Conservation (phyloP, 2,888 invertebrate genomes). For the Coecobrya sp. region DNA sequence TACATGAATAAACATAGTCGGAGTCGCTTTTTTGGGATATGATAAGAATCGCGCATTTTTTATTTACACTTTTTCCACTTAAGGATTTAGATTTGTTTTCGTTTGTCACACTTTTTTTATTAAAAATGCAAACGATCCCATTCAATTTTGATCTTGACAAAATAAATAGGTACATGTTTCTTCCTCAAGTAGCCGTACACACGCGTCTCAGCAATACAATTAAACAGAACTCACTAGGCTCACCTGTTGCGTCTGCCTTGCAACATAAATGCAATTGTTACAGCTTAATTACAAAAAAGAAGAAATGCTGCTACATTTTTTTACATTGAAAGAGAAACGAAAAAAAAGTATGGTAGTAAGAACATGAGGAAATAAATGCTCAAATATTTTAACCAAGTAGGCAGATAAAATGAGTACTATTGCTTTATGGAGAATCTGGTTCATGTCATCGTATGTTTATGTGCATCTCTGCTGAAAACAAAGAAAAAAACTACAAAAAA, state of each 20-base stretch:
- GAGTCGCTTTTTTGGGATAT: background rate
- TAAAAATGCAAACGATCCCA: constrained; percentile 24
- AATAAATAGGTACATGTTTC: background rate
- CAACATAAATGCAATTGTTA: constrained; percentile 22
- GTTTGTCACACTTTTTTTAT: constrained; percentile 43
- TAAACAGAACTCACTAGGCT: constrained; percentile 5
- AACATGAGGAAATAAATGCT: constrained; percentile 3
- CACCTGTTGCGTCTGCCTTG: background rate
- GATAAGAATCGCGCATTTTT: background rate
- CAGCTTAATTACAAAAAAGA: constrained; percentile 42
- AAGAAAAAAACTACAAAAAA: constrained; percentile 27
- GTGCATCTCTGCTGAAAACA: constrained; percentile 10
- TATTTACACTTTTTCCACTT: background rate
- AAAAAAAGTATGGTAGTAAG: background rate
- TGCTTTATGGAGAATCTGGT: constrained; percentile 59
- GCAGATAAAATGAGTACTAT: background rate
- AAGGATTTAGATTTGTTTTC: constrained; percentile 23
- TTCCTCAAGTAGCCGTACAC: background rate
- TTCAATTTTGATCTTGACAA: constrained; percentile 18
- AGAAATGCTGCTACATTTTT: background rate
- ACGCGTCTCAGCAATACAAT: constrained; percentile 6
- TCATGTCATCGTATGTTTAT: constrained; percentile 49
- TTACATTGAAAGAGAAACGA: constrained; percentile 18
- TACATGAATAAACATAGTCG: background rate
- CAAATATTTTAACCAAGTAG: constrained; percentile 11